Conservation (phyloP, 1,140 invertebrate species). For the Dreissena polymorpha region DNA sequence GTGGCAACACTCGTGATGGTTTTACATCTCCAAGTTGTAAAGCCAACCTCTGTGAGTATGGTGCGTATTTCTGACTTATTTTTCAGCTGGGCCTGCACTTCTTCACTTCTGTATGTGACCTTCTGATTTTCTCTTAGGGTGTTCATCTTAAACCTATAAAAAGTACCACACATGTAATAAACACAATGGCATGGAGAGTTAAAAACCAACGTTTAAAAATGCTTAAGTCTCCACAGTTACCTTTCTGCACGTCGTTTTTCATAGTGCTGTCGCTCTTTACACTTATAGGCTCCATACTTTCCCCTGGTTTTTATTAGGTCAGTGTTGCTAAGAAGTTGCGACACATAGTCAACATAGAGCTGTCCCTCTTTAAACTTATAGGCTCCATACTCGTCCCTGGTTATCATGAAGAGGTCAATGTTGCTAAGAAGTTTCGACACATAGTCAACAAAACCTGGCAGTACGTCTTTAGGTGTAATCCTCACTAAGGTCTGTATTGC, state of each 20-base stretch:
- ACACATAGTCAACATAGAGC: slow-evolving; percentile 87
- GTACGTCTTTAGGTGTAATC: slow-evolving; percentile 84
- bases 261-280: slow-evolving; percentile 93
- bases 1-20: too few species aligned
- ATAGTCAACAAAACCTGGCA: slow-evolving; percentile 83
- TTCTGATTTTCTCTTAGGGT: slow-evolving; percentile 97
- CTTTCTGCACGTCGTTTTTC: slow-evolving; percentile 90
- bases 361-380: slow-evolving; percentile 93
- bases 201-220: too few species aligned
- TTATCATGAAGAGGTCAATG: slow-evolving; percentile 86
- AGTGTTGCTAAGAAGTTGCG: slow-evolving; percentile 84
- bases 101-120: too few species aligned
- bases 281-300: slow-evolving; percentile 94
- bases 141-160: slow-evolving; percentile 83
- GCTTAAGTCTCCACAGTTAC: background rate
- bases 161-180: slow-evolving; percentile 18
- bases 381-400: slow-evolving; percentile 93
- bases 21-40: too few species aligned
- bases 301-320: slow-evolving; percentile 92
- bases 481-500: slow-evolving; percentile 81
- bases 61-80: slow-evolving; percentile 91
- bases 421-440: slow-evolving; percentile 84
- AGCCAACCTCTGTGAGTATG: slow-evolving; percentile 79
- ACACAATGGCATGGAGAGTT: too few species aligned
- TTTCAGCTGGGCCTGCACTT: slow-evolving; percentile 91